A percentile compares a stretch with the other conserved stretches of the same genome.
Evolutionary conservation across 2,888 invertebrate genomes (phyloP).

Genomic region (Lagria hirta): DNA sequence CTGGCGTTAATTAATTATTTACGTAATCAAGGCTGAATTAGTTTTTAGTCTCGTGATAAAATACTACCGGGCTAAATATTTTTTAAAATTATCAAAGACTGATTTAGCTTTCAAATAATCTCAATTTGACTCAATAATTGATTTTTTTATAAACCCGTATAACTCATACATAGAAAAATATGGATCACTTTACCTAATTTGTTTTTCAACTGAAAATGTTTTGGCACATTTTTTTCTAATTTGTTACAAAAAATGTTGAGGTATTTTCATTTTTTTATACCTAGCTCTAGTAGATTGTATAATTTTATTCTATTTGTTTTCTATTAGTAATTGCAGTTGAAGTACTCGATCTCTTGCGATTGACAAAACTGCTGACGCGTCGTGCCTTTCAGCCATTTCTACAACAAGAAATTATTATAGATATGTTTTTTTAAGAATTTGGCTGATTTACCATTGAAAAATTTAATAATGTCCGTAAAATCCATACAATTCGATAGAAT

Average conservation of each 20-base stretch:
- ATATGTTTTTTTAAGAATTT: not conserved
- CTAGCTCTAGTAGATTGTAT: conserved; percentile 1
- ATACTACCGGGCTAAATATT: not conserved
- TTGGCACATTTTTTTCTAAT: conserved; percentile 17
- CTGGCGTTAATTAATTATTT: not conserved
- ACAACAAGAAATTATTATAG: conserved; percentile 45
- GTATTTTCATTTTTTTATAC: conserved; percentile 7
- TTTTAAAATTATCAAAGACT: not conserved
- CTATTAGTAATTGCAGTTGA: conserved; percentile 88
- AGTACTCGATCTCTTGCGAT: conserved; percentile 84
- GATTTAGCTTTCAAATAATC: not conserved
- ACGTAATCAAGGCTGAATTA: conserved; percentile 6
- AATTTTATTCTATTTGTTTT: conserved; percentile 71
- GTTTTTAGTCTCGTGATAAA: not conserved
- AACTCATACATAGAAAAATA: conserved; percentile 18
- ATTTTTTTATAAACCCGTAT: not conserved
- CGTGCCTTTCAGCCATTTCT: conserved; percentile 98
- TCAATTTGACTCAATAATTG: not conserved
- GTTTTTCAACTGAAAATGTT: conserved; percentile 11
- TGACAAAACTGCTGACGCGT: conserved; percentile 78
- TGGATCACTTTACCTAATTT: conserved; percentile 16
- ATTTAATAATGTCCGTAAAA: conserved; percentile 97
- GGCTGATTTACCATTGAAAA: conserved; percentile 82
- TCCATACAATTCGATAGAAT: conserved; percentile 96
- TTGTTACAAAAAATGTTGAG: conserved; percentile 10